Percentiles rank a stretch among this genome's conserved stretches.
phyloP scores from a whole-genome alignment of 2,797 vertebrate species.

The Esox masquinongy region DNA sequence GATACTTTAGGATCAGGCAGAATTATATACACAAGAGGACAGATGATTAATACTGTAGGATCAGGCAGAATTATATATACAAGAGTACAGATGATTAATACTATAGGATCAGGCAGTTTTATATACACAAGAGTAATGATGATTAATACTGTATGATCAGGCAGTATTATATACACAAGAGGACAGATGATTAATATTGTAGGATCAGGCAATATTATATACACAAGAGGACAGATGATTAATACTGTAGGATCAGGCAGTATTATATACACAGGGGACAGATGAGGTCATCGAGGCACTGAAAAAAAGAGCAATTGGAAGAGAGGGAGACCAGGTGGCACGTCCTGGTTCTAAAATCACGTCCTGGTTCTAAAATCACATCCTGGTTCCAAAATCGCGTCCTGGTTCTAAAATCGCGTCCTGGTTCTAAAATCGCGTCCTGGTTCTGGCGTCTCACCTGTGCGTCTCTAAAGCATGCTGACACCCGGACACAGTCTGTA shows the following conservation, averaged over 20 bases:
- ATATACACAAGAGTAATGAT: constrained; percentile 6
- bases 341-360: too few species aligned
- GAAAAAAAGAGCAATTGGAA: constrained; percentile 16
- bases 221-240: constrained; percentile 13
- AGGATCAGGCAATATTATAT: constrained; percentile 6
- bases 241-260: constrained; percentile 10
- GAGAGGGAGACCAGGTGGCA: constrained; percentile 6
- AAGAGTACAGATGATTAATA: constrained; percentile 13
- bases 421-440: neutral
- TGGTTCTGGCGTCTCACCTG: constrained; percentile 44
- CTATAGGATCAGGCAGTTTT: constrained; percentile 10
- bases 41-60: constrained; percentile 9
- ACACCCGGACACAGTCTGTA: constrained; percentile 38
- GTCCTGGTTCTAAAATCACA: neutral
- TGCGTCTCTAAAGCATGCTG: neutral
- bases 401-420: too few species aligned
- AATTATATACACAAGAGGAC: constrained; percentile 3
- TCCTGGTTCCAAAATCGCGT: neutral
- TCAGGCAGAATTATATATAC: constrained; percentile 1
- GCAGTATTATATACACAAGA: constrained; percentile 1
- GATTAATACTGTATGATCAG: constrained; percentile 11
- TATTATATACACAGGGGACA: neutral
- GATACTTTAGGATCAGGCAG: constrained; percentile 9
- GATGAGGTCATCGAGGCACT: too few species aligned
- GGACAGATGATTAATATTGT: constrained; percentile 12